A percentile compares a stretch with the other conserved stretches of the same genome.
These are phyloP conservation scores for Rhadinocentrus ornatus DNA, from an alignment of 2,797 vertebrate genomes.

Conservation along the genomic window DNA sequence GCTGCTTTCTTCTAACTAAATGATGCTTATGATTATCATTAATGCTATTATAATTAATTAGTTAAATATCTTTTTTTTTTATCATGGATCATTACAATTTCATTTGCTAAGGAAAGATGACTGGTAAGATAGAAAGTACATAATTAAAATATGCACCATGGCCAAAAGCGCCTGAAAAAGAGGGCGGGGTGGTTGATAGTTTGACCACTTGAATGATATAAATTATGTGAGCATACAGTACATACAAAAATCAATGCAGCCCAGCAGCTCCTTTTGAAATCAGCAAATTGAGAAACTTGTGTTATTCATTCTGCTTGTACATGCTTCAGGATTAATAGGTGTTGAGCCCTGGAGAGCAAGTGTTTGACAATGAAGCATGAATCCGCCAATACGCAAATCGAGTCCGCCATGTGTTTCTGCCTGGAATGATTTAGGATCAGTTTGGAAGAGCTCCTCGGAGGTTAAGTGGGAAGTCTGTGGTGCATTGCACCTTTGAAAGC, in stretches of 20 bases:
- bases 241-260: constrained; percentile 46
- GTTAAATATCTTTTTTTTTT: not conserved
- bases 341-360: constrained; percentile 45
- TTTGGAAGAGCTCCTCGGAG: constrained; percentile 68
- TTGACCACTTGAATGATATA: constrained; percentile 46
- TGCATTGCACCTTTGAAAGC: constrained; percentile 72
- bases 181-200: constrained; percentile 8
- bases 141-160: constrained; percentile 23
- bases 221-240: constrained; percentile 46
- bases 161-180: constrained; percentile 24
- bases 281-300: constrained; percentile 56
- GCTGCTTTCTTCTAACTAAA: constrained; percentile 15
- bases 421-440: constrained; percentile 75
- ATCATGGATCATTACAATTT: constrained; percentile 23
- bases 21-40: not conserved
- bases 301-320: constrained; percentile 42
- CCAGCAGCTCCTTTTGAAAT: constrained; percentile 51
- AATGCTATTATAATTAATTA: not conserved
- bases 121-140: constrained; percentile 3
- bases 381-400: constrained; percentile 72
- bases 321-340: constrained; percentile 72
- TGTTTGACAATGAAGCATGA: constrained; percentile 80
- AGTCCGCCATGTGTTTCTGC: constrained; percentile 70
- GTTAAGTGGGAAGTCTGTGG: constrained; percentile 75
- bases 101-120: constrained; percentile 7